Conservation (phyloP, 53 echinoderm and acorn worm genomes). For the Paracentrotus lividus region DNA sequence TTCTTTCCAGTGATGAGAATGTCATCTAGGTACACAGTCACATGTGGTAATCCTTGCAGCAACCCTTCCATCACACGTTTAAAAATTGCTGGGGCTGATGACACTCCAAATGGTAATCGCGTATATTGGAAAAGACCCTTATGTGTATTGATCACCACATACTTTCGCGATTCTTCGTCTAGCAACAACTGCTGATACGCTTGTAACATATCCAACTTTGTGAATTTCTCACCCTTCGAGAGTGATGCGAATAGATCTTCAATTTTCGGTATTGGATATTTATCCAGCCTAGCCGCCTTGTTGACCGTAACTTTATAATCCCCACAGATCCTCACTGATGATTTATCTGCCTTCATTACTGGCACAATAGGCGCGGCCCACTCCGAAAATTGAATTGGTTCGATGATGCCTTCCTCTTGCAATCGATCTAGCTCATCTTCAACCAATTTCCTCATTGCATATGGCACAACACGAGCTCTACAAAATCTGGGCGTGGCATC, state of each 20-base stretch:
- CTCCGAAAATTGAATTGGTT: no score
- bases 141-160: slow-evolving; percentile 63
- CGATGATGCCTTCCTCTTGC: no score
- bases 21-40: slow-evolving; percentile 73
- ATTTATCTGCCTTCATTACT: slow-evolving; percentile 59
- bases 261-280: slow-evolving; percentile 74
- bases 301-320: slow-evolving; percentile 75
- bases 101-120: slow-evolving; percentile 60
- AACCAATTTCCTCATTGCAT: neutral
- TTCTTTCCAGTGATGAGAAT: slow-evolving; percentile 65
- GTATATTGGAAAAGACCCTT: slow-evolving; percentile 75
- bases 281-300: slow-evolving; percentile 57
- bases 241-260: slow-evolving; percentile 76
- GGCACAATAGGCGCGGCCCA: no score
- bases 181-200: slow-evolving; percentile 77
- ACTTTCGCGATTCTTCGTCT: slow-evolving; percentile 72
- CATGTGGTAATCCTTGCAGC: slow-evolving; percentile 65
- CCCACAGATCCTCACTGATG: slow-evolving; percentile 73
- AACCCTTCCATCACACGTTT: slow-evolving; percentile 12
- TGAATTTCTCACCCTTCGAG: slow-evolving; percentile 73
- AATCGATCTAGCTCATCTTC: no score
- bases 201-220: slow-evolving; percentile 79
- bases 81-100: slow-evolving; percentile 29
- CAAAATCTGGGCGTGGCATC: neutral
- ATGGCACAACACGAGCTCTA: neutral